Evolutionary conservation across 2,888 invertebrate genomes (phyloP).

Genomic region (Sturmia bella): DNA sequence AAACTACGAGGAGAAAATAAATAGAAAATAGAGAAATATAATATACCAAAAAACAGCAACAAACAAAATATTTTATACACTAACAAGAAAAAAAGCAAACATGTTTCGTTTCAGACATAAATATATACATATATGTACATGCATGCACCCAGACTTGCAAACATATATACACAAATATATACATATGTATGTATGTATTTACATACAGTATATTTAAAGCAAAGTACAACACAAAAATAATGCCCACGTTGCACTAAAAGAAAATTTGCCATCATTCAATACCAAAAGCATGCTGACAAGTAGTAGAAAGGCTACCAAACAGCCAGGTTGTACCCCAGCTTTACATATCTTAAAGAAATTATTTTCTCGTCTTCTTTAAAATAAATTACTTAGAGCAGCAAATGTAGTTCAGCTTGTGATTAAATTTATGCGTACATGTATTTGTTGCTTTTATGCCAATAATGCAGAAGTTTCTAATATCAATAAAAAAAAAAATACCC

Average conservation of each 20-base stretch:
- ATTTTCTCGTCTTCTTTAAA: too few species aligned
- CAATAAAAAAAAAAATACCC: conserved; percentile 41
- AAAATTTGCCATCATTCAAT: too few species aligned
- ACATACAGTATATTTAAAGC: too few species aligned
- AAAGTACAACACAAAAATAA: background rate
- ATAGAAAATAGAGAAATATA: conserved; percentile 37
- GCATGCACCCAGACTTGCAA: background rate
- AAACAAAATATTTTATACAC: background rate
- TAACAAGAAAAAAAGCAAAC: background rate
- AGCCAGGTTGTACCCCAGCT: too few species aligned
- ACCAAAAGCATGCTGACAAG: too few species aligned
- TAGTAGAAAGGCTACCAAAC: too few species aligned
- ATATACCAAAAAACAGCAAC: conserved; percentile 2
- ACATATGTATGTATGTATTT: too few species aligned
- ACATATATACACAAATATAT: background rate
- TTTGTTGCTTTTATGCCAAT: conserved; percentile 4
- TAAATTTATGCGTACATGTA: background rate
- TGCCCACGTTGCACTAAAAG: background rate
- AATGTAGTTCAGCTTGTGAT: too few species aligned
- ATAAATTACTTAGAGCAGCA: too few species aligned
- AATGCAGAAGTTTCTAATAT: conserved; percentile 57
- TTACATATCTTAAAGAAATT: background rate
- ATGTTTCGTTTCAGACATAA: background rate
- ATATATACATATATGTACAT: background rate
- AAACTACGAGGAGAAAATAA: conserved; percentile 39